Evolutionary conservation across 1,140 invertebrate genomes (phyloP), one percentile per base, ranked within the genome.

Genomic region (Sinonovacula constricta): DNA sequence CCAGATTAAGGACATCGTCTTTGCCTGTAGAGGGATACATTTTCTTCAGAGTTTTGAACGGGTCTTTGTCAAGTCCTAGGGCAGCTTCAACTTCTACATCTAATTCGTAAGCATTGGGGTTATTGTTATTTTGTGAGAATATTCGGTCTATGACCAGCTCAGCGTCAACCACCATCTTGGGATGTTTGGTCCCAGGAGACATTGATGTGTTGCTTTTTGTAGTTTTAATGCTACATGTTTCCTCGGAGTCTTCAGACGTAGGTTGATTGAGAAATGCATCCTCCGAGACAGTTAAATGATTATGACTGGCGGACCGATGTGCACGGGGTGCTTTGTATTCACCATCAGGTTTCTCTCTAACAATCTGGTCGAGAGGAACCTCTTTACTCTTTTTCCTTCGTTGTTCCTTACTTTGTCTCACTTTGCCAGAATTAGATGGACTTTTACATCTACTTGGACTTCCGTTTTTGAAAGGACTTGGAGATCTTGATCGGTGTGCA

Each of bases 281-380:
- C 2, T 86, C 83, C 15, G 72, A 80, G 15, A 56, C 78, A 24
- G 77, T 80, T 7, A 79, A 54, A 49, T 69, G 60, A 51, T 77
- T 79, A 30, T 79, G 71, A 53, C 69, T 71, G 2, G 66, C 60
- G 70, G 60, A 82, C 68, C 76, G 63, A 75, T 72, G 81, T 62
- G 76, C 83, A 72, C 59, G 49, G n/a, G 39, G 31, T 60, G 28
- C 54, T 18, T 28, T 54, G 18, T 65, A 51, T 18, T 69, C 69
- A 59, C 71, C 70, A 28, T 77, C 80, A 3, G 86, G 86, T 49
- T 81, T 85, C 81, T 88, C 86, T 74, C 81, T 70, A 18, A 85
- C 81, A 49, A 85, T 81, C 22, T 85, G 81, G 56, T 85, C 82
- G 24, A 85, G 53, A n/a, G 77, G 57, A 22, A 80, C 33, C 12